phyloP scores from a whole-genome alignment of 2,797 vertebrate species.

The Leontopithecus rosalia region DNA sequence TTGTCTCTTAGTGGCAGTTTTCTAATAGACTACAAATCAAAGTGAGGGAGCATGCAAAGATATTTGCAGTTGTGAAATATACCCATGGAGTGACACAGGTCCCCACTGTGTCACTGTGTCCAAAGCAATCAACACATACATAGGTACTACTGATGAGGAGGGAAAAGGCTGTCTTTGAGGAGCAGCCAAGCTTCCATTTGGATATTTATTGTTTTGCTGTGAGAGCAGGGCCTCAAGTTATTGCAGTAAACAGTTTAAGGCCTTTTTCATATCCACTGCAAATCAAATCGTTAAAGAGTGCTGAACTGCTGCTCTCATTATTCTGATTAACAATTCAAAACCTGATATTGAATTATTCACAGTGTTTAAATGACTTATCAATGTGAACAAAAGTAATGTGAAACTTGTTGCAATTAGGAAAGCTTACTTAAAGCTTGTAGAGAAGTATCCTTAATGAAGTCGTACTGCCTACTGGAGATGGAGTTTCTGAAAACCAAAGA shows the following conservation, averaged over 20 bases:
- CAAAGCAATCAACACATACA: background rate
- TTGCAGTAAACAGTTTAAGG: background rate
- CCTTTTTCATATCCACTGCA: constrained; percentile 6
- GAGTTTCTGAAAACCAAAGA: constrained; percentile 43
- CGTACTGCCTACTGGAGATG: constrained; percentile 40
- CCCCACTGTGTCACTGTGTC: background rate
- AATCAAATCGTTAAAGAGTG: constrained; percentile 25
- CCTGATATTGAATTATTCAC: constrained; percentile 76
- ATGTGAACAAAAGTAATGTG: constrained; percentile 64
- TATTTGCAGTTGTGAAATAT: background rate
- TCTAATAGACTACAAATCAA: background rate
- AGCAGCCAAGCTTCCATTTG: background rate
- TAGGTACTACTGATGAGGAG: background rate
- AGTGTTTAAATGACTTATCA: constrained; percentile 76
- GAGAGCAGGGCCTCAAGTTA: background rate
- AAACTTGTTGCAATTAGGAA: constrained; percentile 70
- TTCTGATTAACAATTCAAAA: constrained; percentile 77
- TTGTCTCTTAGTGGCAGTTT: background rate
- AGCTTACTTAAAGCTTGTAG: constrained; percentile 73
- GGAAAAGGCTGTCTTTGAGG: background rate
- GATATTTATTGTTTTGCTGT: background rate
- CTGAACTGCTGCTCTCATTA: constrained; percentile 38
- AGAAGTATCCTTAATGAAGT: constrained; percentile 75
- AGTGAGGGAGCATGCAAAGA: background rate
- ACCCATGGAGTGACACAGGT: background rate